phyloP scores from a whole-genome alignment of 1,140 invertebrate genomes.

The Apis cerana region DNA sequence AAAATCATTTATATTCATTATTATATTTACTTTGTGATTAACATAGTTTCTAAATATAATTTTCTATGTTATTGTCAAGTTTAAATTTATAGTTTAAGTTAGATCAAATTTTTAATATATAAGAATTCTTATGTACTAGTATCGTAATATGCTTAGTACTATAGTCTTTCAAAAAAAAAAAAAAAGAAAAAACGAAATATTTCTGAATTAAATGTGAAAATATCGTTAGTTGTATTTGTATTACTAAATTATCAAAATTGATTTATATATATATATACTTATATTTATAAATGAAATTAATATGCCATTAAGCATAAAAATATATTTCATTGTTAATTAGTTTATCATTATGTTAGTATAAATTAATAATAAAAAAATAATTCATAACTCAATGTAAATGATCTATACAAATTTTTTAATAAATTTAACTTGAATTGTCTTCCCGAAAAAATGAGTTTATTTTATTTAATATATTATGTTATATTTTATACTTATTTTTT shows the following conservation, averaged over 20 bases:
- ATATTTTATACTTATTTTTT: too few relatives aligned
- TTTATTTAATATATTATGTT: not conserved
- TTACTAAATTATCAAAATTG: not conserved
- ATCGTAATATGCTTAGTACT: not conserved
- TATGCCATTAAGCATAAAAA: not conserved
- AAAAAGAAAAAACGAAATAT: too few relatives aligned
- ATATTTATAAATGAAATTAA: conserved; percentile 1
- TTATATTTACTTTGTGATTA: not conserved
- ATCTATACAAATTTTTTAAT: conserved; percentile 10
- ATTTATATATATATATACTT: conserved; percentile 19
- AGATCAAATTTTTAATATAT: conserved; percentile 9
- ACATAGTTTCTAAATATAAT: not conserved
- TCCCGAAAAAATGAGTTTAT: not conserved
- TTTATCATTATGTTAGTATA: conserved; percentile 5
- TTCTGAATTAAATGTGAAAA: not conserved
- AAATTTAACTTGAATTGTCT: conserved; percentile 14
- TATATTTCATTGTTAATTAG: not conserved
- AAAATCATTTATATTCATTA: not conserved
- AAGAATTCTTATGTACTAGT: not conserved
- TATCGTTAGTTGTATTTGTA: conserved; percentile 14
- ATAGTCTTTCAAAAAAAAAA: too few relatives aligned
- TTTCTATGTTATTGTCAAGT: not conserved
- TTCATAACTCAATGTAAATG: conserved; percentile 19
- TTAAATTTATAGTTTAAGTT: not conserved
- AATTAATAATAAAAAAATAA: not conserved